Percentiles rank a stretch among this genome's conserved stretches.
These are phyloP conservation scores for Zaprionus lachaisei DNA, from an alignment of 1,140 invertebrate species.

Conservation along the genomic window DNA sequence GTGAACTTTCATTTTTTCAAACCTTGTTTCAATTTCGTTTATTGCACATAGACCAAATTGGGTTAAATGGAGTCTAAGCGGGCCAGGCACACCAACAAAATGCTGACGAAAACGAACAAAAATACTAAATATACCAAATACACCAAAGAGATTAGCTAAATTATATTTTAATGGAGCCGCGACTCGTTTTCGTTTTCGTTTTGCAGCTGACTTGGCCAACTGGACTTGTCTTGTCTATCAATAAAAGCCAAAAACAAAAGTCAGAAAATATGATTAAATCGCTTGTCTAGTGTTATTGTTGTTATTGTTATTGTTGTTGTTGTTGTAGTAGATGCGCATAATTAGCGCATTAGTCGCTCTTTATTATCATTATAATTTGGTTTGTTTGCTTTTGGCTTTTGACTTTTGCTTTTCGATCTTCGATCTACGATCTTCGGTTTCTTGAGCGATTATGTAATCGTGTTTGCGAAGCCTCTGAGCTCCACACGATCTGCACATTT, in stretches of 20 bases:
- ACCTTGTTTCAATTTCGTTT: constrained; percentile 1
- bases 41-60: constrained; percentile 4
- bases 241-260: constrained; percentile 13
- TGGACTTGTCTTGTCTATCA: constrained; percentile 10
- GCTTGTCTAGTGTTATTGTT: constrained; percentile 15
- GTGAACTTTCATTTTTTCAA: constrained; percentile 38
- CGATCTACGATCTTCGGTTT: background rate
- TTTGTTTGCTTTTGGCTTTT: constrained; percentile 17
- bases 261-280: constrained; percentile 21
- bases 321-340: constrained; percentile 50
- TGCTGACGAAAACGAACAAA: constrained; percentile 14
- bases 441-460: constrained; percentile 5
- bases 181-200: constrained; percentile 31
- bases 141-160: constrained; percentile 50
- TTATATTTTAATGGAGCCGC: constrained; percentile 53
- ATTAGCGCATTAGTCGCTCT: constrained; percentile 51
- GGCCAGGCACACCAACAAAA: constrained; percentile 20
- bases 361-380: constrained; percentile 47
- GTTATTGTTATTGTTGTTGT: background rate
- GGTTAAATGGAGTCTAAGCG: constrained; percentile 28
- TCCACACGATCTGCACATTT: constrained; percentile 13
- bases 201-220: constrained; percentile 25
- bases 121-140: constrained; percentile 51
- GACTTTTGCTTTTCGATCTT: background rate
- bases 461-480: background rate